Base-by-base conservation (phyloP, 2,797 vertebrate genomes). In the Esox masquinongy region DNA sequence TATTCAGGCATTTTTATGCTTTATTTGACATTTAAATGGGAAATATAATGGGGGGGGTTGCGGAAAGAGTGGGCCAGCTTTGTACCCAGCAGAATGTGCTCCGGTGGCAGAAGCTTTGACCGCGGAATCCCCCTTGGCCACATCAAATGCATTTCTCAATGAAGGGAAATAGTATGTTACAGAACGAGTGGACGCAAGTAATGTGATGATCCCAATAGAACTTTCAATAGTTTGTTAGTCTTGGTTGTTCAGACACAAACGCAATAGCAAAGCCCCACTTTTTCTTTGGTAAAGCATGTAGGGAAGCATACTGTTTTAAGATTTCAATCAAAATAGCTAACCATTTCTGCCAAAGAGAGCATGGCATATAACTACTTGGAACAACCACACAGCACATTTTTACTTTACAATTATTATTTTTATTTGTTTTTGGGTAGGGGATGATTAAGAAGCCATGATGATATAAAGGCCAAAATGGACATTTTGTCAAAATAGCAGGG, bases 281-380 rank as follows among this genome's bases (percentile, higher is more conserved):
- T 96, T 97, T 74, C 96, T 96, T 53, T 96, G 96, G 0, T 98
- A 96, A 87, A 97, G 97, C 97, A 97, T 97, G 91, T 97, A 98
- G 64, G 97, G 91, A 73, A 50, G 95, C 93, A 77, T 93, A 93
- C 0, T 81, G 74, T 22, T 92, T 79, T 1, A 96, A 87, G 74
- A 97, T 74, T 66, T 93, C 89, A 0, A 88, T 91, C 9, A 97
- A 93, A 0, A 94, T 93, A 2, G 88, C 77, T 11, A 53, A 94
- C 5, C 83, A 93, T 87, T 24, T 92, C 93, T 91, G 81, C 67
- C 4, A 66, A 74, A 69, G 43, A 73, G 15, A 26, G 56, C 61
- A 49, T n/a, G 5, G 53, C 68, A 64, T 22, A 6, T 26, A 73
- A 78, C 0, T 4, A 29, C 12, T 29, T 17, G 36, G 36, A 47